These are phyloP conservation scores for Hippolais icterina DNA, from an alignment of 2,113 vertebrate genomes.

Conservation along the genomic window DNA sequence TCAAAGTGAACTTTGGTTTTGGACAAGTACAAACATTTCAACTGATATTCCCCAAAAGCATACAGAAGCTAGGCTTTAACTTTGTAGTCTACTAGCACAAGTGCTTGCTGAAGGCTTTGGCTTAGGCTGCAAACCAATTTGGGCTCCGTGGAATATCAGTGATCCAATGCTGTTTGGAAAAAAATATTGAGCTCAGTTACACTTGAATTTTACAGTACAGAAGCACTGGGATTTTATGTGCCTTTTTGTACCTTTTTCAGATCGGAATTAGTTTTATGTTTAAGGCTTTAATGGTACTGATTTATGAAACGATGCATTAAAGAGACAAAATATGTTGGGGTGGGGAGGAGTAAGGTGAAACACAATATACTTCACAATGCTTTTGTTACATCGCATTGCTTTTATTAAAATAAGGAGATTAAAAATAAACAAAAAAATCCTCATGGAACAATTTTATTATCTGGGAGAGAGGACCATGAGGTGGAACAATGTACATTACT, in stretches of 20 bases:
- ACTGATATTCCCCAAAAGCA: constrained; percentile 87
- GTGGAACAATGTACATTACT: constrained; percentile 88
- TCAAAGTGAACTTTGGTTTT: constrained; percentile 77
- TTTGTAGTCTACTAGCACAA: constrained; percentile 96
- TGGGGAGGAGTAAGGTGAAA: constrained; percentile 86
- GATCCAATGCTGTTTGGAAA: constrained; percentile 89
- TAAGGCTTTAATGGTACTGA: constrained; percentile 99
- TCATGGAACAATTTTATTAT: constrained; percentile 84
- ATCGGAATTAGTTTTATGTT: constrained; percentile 99
- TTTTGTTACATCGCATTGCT: constrained; percentile 90
- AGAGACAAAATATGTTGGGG: constrained; percentile 83
- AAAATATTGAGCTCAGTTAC: constrained; percentile 96
- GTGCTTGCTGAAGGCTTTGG: constrained; percentile 94
- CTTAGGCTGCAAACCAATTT: constrained; percentile 85
- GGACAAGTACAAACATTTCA: constrained; percentile 89
- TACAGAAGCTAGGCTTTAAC: constrained; percentile 95
- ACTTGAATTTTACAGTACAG: constrained; percentile 99
- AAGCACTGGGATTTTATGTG: constrained; percentile 99
- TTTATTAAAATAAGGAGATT: constrained; percentile 87
- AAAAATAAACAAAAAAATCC: constrained; percentile 63
- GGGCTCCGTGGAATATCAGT: constrained; percentile 86
- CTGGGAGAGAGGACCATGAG: constrained; percentile 78
- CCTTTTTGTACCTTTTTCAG: constrained; percentile 99
- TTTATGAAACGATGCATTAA: constrained; percentile 90
- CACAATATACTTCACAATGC: constrained; percentile 89